Conservation (phyloP, 2,888 invertebrate genomes). For the Atrina japonica region DNA sequence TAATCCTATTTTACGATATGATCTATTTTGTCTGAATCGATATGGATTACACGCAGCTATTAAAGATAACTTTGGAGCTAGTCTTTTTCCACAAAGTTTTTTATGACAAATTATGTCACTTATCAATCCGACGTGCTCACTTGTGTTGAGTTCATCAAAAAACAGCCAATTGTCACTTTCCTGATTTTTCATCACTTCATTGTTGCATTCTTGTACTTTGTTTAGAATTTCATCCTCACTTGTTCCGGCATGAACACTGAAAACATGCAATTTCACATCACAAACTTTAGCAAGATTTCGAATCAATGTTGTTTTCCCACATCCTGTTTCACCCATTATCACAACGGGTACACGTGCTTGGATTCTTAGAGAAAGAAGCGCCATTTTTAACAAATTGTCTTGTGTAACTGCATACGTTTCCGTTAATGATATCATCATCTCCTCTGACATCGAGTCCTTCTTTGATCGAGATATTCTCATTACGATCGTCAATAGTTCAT, state of each 20-base stretch:
- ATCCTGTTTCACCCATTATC: constrained; percentile 70
- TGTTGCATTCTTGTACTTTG: constrained; percentile 37
- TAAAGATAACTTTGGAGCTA: constrained; percentile 57
- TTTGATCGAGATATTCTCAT: constrained; percentile 44
- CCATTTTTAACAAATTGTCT: constrained; percentile 67
- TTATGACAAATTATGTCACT: constrained; percentile 59
- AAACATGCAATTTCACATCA: constrained; percentile 51
- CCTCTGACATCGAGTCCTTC: constrained; percentile 7
- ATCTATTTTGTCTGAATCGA: constrained; percentile 45
- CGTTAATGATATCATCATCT: constrained; percentile 30
- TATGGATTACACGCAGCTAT: constrained; percentile 69
- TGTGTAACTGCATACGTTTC: constrained; percentile 59
- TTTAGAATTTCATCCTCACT: constrained; percentile 43
- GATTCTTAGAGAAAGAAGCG: constrained; percentile 56
- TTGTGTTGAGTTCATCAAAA: constrained; percentile 69
- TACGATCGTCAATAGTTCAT: constrained; percentile 42
- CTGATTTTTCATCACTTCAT: constrained; percentile 30
- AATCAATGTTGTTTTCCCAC: constrained; percentile 68
- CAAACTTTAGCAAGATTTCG: constrained; percentile 55
- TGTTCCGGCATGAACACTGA: constrained; percentile 65
- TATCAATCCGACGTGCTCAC: constrained; percentile 57
- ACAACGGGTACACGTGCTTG: constrained; percentile 60
- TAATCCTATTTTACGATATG: constrained; percentile 57
- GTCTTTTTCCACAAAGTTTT: constrained; percentile 43
- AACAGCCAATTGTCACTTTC: constrained; percentile 54